Conservation (phyloP, 2,113 vertebrate species). For the Perccottus glenii region DNA sequence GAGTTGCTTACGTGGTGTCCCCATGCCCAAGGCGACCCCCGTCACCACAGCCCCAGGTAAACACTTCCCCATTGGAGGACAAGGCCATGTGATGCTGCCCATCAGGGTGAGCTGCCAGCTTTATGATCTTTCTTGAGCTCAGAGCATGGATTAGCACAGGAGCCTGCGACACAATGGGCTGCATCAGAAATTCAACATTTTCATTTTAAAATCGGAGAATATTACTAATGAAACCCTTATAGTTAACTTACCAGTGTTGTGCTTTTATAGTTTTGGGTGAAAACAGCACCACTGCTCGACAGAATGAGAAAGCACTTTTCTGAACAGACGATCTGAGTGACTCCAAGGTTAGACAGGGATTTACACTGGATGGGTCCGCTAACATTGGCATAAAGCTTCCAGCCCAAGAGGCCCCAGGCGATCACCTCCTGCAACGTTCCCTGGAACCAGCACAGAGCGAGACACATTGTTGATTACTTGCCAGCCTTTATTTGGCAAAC, state of each 20-base stretch:
- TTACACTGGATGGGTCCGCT: conserved; percentile 94
- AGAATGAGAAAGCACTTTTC: conserved; percentile 95
- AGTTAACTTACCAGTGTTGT: conserved; percentile 85
- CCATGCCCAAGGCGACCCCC: conserved; percentile 96
- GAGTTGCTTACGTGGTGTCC: conserved; percentile 88
- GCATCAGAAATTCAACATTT: neutral
- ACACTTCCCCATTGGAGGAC: conserved; percentile 93
- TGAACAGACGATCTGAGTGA: conserved; percentile 92
- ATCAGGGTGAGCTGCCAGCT: conserved; percentile 95
- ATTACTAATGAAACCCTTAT: neutral
- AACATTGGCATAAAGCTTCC: conserved; percentile 95
- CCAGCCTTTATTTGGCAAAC: neutral
- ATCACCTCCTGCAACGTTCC: conserved; percentile 95
- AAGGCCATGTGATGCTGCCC: conserved; percentile 95
- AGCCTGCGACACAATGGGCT: conserved; percentile 74
- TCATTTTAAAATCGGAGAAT: neutral
- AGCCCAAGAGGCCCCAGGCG: conserved; percentile 95
- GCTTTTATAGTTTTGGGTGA: conserved; percentile 94
- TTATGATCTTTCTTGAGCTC: conserved; percentile 91
- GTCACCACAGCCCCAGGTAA: conserved; percentile 98
- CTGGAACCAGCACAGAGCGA: conserved; percentile 65
- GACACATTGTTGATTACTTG: neutral
- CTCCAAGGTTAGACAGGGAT: conserved; percentile 89
- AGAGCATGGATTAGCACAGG: conserved; percentile 91
- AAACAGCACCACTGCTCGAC: conserved; percentile 90